Base-by-base conservation (phyloP, 1,140 invertebrate genomes). In the Phenacoccus solenopsis region DNA sequence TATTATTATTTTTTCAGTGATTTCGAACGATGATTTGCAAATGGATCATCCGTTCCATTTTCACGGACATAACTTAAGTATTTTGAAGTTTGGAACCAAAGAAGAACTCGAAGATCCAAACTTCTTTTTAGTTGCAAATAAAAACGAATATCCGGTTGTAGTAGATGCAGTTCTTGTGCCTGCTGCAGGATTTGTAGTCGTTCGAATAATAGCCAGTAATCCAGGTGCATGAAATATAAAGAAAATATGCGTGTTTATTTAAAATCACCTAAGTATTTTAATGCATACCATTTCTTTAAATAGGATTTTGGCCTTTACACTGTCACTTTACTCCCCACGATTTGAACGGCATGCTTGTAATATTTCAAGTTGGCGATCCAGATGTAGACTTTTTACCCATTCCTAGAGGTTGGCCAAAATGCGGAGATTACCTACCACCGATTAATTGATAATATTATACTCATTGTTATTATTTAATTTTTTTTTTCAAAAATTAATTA, bases 151-250 rank as follows among this genome's bases (percentile, higher is more conserved):
- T 67, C 85, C 91, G 3, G 88, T 90, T 0, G 78, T 89, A 0
- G 96, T 95, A 80, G 93, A 96, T 74, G 93, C 91, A 0, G 87
- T 95, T 0, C 92, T 89, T 0, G 86, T 96, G 0, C 92, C 93
- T 0, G 90, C 94, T 77, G 91, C 90, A n/a, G 93, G 93, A 10
- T 96, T 93, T 73, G 77, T 78, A 2, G 77, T 82, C 35, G 72
- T 83, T 7, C 76, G 82, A 30, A 78, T 83, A 72, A 72, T 77
- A 28, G 81, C 82, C 13, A 76, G 77, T 35, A 83, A 84, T 74
- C 81, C 82, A 72, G 82, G 81, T 82, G n/a, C n/a, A n/a, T n/a
- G n/a, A n/a, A n/a, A n/a, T n/a, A n/a, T n/a, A 68, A 30, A 22
- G 12, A 13, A 16, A 21, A 21, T 25, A 10, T n/a, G 10, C 10